Percentiles rank a stretch among this genome's conserved stretches.
Evolutionary conservation across 2,113 vertebrate species (phyloP).

Genomic region (Zosterops hypoxanthus): DNA sequence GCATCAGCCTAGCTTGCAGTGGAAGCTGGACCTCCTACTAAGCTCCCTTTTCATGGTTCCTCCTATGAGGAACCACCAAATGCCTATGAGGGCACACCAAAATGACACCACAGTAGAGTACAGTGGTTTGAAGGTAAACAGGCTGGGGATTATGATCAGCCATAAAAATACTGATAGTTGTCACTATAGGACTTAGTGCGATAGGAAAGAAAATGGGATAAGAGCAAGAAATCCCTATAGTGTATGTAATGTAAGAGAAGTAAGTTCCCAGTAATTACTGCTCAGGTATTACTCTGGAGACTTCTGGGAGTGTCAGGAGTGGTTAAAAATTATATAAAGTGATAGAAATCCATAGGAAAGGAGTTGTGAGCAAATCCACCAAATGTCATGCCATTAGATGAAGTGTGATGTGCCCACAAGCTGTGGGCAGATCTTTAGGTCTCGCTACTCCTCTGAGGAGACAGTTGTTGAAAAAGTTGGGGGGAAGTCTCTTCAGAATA

Average conservation of each 20-base stretch:
- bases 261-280: not conserved
- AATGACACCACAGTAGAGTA: not conserved
- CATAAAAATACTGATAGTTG: not conserved
- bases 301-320: not conserved
- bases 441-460: not conserved
- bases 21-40: not conserved
- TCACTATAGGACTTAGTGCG: not conserved
- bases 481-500: not conserved
- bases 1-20: not conserved
- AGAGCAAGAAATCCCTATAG: not conserved
- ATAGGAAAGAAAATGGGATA: not conserved
- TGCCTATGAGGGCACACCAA: not conserved
- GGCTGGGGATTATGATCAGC: not conserved
- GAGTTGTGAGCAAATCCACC: not conserved
- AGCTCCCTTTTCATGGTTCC: not conserved
- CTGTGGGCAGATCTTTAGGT: not conserved
- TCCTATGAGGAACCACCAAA: not conserved
- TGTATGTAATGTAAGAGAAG: not conserved
- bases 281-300: not conserved
- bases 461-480: not conserved
- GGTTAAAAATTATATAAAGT: not conserved
- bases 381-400: not conserved
- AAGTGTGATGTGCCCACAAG: not conserved
- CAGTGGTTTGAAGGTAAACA: not conserved
- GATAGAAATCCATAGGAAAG: not conserved